Conservation (phyloP, 2,797 vertebrate genomes). For the Micromesistius poutassou region DNA sequence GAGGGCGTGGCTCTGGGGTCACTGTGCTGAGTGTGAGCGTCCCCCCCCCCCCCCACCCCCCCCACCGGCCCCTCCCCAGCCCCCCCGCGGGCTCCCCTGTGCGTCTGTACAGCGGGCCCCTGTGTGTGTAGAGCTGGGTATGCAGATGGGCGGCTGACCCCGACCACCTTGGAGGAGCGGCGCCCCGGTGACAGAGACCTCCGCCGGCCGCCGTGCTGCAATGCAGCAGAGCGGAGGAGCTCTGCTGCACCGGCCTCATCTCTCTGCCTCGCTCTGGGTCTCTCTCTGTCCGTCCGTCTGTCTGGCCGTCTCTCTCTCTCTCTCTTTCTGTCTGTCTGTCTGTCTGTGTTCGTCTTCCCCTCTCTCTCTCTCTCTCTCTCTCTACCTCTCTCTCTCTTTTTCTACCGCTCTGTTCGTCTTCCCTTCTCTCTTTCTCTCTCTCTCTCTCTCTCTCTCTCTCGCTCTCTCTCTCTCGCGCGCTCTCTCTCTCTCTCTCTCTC, state of each 20-base stretch:
- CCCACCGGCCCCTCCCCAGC: no score
- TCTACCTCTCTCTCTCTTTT: neutral
- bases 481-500: neutral
- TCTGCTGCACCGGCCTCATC: no score
- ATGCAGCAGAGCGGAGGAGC: constrained; percentile 71
- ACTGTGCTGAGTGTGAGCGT: no score
- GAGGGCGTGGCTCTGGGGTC: no score
- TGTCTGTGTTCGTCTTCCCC: no score
- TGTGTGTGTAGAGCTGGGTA: no score
- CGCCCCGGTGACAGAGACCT: constrained; percentile 62
- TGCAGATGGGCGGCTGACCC: constrained; percentile 56
- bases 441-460: no score
- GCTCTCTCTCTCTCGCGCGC: no score
- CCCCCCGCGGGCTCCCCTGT: no score
- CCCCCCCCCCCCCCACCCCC: no score
- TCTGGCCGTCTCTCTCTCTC: neutral
- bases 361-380: neutral
- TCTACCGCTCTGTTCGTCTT: neutral
- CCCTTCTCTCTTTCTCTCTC: neutral
- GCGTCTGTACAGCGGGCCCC: no score
- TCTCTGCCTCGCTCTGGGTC: neutral
- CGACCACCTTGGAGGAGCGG: constrained; percentile 65
- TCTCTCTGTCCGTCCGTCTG: neutral
- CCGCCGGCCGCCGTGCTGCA: constrained; percentile 70
- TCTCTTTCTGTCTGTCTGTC: neutral